A percentile compares a stretch with the other conserved stretches of the same genome.
These are phyloP conservation scores for Deilephila elpenor DNA, from an alignment of 2,888 invertebrate genomes.

Conservation along the genomic window DNA sequence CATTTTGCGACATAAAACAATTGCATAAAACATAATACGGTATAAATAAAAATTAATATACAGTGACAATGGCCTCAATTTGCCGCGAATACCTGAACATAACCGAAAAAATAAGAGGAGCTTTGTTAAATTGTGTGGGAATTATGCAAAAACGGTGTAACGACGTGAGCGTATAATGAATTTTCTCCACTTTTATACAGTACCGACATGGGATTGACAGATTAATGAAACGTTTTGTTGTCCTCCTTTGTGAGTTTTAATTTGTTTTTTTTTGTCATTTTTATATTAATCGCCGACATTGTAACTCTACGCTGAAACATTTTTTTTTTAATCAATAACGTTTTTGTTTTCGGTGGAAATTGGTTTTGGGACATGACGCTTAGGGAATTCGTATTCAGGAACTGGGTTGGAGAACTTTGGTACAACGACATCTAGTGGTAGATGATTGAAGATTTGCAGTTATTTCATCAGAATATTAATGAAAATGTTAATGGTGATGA, in stretches of 20 bases:
- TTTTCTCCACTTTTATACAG: slow-evolving; percentile 12
- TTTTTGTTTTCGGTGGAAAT: background rate
- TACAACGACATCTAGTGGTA: no score
- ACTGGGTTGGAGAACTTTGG: no score
- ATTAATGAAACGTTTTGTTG: slow-evolving; percentile 22
- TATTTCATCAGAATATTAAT: no score
- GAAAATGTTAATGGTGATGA: no score
- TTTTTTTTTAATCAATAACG: background rate
- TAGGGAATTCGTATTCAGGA: no score
- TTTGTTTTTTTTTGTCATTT: slow-evolving; percentile 2
- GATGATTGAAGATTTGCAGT: no score
- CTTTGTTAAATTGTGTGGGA: slow-evolving; percentile 19
- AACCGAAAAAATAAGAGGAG: slow-evolving; percentile 12
- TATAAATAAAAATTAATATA: background rate
- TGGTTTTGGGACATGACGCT: no score
- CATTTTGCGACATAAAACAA: background rate
- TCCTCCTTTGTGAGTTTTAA: background rate
- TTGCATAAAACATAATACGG: background rate
- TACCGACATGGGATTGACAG: slow-evolving; percentile 18
- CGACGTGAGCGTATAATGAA: slow-evolving; percentile 18
- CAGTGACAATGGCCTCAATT: slow-evolving; percentile 27
- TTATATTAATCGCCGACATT: background rate
- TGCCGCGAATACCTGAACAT: slow-evolving; percentile 27
- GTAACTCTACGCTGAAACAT: background rate
- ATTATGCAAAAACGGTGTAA: slow-evolving; percentile 25